Evolutionary conservation across 37 sponge, comb jelly and placozoan genomes (phyloP).

Genomic region (Dysidea cf. avara): DNA sequence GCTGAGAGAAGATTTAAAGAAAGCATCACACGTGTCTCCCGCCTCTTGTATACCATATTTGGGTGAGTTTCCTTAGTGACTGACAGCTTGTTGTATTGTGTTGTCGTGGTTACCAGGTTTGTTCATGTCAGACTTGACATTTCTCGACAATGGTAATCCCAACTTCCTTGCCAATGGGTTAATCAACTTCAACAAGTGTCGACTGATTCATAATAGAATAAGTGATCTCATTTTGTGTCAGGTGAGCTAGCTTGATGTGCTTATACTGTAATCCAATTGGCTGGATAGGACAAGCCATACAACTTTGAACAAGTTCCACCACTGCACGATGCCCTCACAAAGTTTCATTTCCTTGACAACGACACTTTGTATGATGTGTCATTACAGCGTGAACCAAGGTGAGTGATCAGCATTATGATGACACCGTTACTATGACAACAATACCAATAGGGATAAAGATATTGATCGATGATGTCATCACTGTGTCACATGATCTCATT

Average conservation of each 20-base stretch:
- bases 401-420: neutral
- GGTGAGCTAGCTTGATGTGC: slow-evolving; percentile 32
- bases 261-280: neutral
- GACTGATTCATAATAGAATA: slow-evolving; percentile 83
- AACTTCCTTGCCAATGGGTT: slow-evolving; percentile 73
- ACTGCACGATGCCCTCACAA: slow-evolving; percentile 62
- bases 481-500: no score
- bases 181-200: slow-evolving; percentile 95
- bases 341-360: slow-evolving; percentile 74
- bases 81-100: neutral
- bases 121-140: slow-evolving; percentile 93
- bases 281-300: slow-evolving; percentile 65
- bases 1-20: slow-evolving; percentile 74
- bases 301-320: slow-evolving; percentile 86
- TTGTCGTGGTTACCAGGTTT: no score
- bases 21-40: slow-evolving; percentile 56
- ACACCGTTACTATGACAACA: no score
- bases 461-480: no score
- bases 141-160: slow-evolving; percentile 85
- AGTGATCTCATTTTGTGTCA: slow-evolving; percentile 80
- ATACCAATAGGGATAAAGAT: no score
- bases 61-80: slow-evolving; percentile 30
- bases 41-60: slow-evolving; percentile 92
- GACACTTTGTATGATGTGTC: slow-evolving; percentile 90
- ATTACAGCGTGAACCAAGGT: slow-evolving; percentile 77